A percentile compares a stretch with the other conserved stretches of the same genome.
Evolutionary conservation across 2,888 invertebrate species (phyloP).

Genomic region (Calameuta filiformis): DNA sequence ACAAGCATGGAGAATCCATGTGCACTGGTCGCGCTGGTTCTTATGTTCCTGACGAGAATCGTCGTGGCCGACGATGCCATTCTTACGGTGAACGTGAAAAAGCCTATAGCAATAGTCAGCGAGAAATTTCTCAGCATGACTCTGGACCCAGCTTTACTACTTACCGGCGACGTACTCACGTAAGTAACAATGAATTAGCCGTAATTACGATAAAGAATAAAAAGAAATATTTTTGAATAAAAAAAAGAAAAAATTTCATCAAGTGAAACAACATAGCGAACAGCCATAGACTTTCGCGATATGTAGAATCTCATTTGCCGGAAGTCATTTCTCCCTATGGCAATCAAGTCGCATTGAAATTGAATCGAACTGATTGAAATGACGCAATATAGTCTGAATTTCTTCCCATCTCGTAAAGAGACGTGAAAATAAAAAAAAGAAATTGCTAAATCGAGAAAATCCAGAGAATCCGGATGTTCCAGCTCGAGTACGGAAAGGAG

Average conservation of each 20-base stretch:
- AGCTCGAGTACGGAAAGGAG: constrained; percentile 55
- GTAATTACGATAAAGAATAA: background rate
- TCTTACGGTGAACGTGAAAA: constrained; percentile 73
- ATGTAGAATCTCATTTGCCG: background rate
- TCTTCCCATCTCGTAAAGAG: background rate
- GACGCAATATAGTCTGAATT: background rate
- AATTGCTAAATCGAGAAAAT: background rate
- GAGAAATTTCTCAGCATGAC: constrained; percentile 80
- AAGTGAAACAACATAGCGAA: background rate
- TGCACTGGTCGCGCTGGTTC: background rate
- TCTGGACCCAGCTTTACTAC: constrained; percentile 76
- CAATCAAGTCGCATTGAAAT: background rate
- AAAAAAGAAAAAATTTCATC: background rate
- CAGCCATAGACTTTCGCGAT: background rate
- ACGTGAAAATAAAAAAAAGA: background rate
- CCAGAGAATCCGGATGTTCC: constrained; percentile 7
- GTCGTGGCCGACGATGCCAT: constrained; percentile 66
- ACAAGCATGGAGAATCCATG: background rate
- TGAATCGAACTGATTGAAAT: background rate
- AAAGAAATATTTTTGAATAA: background rate
- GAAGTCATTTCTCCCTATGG: background rate
- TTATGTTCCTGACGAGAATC: background rate
- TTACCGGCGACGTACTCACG: constrained; percentile 66
- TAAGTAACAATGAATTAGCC: constrained; percentile 44
- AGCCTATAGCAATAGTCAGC: constrained; percentile 74